Conservation (phyloP, 1,140 invertebrate species). For the Hydropsyche tenuis region DNA sequence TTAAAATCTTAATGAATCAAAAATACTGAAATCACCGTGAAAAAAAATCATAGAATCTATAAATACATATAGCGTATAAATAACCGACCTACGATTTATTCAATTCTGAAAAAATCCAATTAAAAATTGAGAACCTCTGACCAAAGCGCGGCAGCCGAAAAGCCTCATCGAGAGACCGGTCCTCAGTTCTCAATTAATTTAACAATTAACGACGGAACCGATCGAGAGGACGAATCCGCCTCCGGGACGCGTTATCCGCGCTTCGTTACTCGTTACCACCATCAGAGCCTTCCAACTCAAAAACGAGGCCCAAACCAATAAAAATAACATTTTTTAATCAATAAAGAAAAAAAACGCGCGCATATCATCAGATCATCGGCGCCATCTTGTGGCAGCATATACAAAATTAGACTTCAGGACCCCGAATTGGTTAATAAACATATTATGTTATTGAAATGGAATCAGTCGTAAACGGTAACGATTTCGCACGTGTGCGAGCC, state of each 20-base stretch:
- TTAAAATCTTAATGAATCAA: no score
- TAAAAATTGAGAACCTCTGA: neutral
- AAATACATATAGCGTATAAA: neutral
- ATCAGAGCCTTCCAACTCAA: no score
- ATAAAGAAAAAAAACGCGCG: no score
- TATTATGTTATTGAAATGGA: neutral
- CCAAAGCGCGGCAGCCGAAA: neutral
- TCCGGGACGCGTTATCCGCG: neutral
- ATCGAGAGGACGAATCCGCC: neutral
- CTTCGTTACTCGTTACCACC: no score
- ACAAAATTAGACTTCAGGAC: no score
- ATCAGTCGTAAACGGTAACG: conserved; percentile 3
- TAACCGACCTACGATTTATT: no score
- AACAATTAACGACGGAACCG: conserved; percentile 10
- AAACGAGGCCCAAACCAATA: no score
- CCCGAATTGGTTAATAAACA: no score
- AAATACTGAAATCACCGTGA: neutral
- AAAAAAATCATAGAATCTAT: neutral
- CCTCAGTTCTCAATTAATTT: conserved; percentile 5
- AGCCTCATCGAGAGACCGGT: neutral
- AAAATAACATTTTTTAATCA: no score
- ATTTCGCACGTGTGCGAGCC: conserved; percentile 1
- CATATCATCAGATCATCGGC: no score
- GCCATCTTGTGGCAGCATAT: no score
- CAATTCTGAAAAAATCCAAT: no score